Conservation (phyloP, 2,113 vertebrate species). For the Actinemys pallida region DNA sequence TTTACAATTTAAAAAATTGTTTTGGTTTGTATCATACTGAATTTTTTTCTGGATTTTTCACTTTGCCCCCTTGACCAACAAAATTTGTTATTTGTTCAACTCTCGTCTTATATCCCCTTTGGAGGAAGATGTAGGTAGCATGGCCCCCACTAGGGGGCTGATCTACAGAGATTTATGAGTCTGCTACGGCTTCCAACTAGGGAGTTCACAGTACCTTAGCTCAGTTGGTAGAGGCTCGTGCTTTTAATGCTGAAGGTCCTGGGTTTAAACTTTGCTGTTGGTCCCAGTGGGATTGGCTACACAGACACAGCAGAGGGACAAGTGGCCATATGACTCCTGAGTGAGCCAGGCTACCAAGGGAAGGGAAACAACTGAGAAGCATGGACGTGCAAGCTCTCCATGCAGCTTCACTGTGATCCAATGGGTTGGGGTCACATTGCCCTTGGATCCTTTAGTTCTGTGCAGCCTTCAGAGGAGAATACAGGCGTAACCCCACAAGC, state of each 20-base stretch:
- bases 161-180: not conserved
- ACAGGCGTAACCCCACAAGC: not conserved
- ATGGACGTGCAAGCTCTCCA: not conserved
- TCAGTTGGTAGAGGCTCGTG: not conserved
- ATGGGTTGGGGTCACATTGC: not conserved
- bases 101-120: accelerated
- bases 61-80: not conserved
- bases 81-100: not conserved
- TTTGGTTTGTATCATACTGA: not conserved
- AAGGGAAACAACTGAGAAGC: not conserved
- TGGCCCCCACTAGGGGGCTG: not conserved
- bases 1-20: not conserved
- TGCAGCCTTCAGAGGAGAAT: not conserved
- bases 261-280: not conserved
- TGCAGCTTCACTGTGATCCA: not conserved
- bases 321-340: not conserved
- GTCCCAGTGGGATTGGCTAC: not conserved
- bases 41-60: not conserved
- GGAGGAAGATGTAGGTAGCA: not conserved
- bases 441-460: not conserved
- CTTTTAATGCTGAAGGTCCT: not conserved
- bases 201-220: not conserved
- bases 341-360: not conserved
- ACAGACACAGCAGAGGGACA: not conserved
- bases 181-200: not conserved